A percentile compares a stretch with the other conserved stretches of the same genome.
Evolutionary conservation across 1,140 invertebrate species (phyloP).

Genomic region (Lerema accius): DNA sequence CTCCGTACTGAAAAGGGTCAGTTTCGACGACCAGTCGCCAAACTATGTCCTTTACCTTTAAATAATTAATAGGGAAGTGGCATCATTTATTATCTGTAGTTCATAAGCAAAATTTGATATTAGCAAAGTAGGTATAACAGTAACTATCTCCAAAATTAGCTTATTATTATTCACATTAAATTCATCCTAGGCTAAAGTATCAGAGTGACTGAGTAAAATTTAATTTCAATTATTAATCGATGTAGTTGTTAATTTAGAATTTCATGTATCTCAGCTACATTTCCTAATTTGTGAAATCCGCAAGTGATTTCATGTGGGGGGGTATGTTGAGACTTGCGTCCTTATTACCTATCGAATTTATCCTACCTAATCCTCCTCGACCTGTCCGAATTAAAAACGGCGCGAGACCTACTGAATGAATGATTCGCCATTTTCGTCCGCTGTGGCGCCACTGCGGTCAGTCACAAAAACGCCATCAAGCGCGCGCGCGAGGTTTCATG

Average conservation of each 20-base stretch:
- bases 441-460: too few species aligned
- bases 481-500: too few species aligned
- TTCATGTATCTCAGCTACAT: background rate
- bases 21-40: background rate
- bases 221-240: background rate
- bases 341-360: too few species aligned
- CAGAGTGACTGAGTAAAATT: background rate
- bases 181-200: background rate
- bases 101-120: background rate
- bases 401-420: background rate
- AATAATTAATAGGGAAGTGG: background rate
- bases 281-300: background rate
- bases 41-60: background rate
- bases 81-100: background rate
- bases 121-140: background rate
- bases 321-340: background rate
- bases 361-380: too few species aligned
- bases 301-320: background rate
- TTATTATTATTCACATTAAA: too few species aligned
- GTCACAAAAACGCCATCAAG: too few species aligned
- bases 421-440: too few species aligned
- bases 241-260: too few species aligned
- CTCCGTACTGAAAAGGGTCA: background rate
- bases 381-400: background rate
- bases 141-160: background rate